Percentiles rank a stretch among this genome's conserved stretches.
phyloP scores from a whole-genome alignment of 1,140 invertebrate species.

The Colletes latitarsis region DNA sequence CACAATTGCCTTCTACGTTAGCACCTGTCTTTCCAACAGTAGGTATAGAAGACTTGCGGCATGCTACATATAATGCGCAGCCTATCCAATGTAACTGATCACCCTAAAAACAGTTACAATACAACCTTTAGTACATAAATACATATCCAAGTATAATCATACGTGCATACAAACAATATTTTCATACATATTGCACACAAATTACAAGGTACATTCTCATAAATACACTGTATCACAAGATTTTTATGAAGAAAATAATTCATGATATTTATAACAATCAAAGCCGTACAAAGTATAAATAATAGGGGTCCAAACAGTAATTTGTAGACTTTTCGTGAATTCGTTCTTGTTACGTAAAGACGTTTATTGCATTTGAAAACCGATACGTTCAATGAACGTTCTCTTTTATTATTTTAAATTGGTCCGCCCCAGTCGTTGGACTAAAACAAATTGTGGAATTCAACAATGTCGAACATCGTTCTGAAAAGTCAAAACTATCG shows the following conservation, averaged over 20 bases:
- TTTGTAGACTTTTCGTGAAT: background rate
- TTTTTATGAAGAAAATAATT: background rate
- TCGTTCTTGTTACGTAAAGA: background rate
- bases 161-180: background rate
- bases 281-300: background rate
- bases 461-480: background rate
- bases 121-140: background rate
- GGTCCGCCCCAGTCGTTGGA: constrained; percentile 5
- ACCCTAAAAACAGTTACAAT: constrained; percentile 85
- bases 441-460: constrained; percentile 20
- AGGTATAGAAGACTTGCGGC: constrained; percentile 89
- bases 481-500: background rate
- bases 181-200: background rate
- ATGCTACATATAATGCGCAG: constrained; percentile 96
- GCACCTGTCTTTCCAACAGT: constrained; percentile 87
- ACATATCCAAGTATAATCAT: background rate
- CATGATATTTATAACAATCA: background rate
- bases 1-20: constrained; percentile 93
- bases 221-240: background rate
- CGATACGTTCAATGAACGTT: background rate
- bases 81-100: constrained; percentile 96
- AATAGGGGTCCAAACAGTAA: background rate
- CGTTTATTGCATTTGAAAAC: background rate
- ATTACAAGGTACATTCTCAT: background rate
- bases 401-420: constrained; percentile 22